phyloP scores from a whole-genome alignment of 2,113 vertebrate genomes.

The Gobio gobio region DNA sequence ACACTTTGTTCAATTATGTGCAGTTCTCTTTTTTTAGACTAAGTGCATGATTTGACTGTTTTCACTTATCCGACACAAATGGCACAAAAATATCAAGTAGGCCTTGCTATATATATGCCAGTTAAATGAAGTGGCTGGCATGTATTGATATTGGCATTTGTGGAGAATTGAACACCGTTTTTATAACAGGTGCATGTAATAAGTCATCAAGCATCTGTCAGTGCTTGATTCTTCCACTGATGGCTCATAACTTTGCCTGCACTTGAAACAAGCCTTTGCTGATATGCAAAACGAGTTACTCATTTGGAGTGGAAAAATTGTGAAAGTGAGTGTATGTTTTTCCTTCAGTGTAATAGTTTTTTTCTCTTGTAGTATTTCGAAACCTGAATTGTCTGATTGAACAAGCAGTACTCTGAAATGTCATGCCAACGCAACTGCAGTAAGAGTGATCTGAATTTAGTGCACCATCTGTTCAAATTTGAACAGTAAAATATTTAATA shows the following conservation, averaged over 20 bases:
- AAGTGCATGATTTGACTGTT: neutral
- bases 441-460: neutral
- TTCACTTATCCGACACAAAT: neutral
- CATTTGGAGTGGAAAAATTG: slow-evolving; percentile 26
- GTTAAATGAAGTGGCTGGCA: neutral
- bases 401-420: slow-evolving; percentile 8
- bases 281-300: neutral
- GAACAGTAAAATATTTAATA: neutral
- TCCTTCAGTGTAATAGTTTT: neutral
- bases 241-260: neutral
- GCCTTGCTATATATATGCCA: neutral
- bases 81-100: neutral
- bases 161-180: neutral
- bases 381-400: slow-evolving; percentile 28
- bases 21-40: neutral
- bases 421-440: slow-evolving; percentile 7
- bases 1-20: neutral
- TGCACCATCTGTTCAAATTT: neutral
- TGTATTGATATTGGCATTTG: neutral
- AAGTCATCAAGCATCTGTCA: neutral
- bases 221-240: neutral
- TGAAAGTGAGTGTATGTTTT: slow-evolving; percentile 17
- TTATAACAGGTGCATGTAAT: neutral
- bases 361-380: slow-evolving; percentile 14
- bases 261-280: neutral